Evolutionary conservation across 2,888 invertebrate genomes (phyloP), one percentile per base, ranked within the genome.

Genomic region (Drosophila borealis): DNA sequence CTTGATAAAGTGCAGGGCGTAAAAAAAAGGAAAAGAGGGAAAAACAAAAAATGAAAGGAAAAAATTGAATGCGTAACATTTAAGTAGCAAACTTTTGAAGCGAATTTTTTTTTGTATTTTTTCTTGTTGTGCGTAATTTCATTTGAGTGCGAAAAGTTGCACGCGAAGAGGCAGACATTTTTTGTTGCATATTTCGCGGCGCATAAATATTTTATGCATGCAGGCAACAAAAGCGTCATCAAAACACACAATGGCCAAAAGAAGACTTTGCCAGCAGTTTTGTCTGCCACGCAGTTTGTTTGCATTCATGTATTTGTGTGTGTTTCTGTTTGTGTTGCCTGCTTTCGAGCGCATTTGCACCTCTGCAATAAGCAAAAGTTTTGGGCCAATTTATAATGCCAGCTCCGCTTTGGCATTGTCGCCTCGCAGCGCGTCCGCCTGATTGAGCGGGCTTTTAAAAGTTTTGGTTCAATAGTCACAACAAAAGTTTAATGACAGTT

Each of bases 401-500:
- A 33, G 51, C 61, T 50, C 14, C 36, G 69, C 45, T 65, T 70
- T 68, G 68, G 82, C 85, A 88, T 82, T 81, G 89, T 81, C 78
- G 74, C 74, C 50, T 60, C 67, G 67, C 55, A 29, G 29, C 29
- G 29, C 29, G 29, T 29, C 29, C 29, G 29, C 36, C 69, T 76
- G 77, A 73, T 71, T 69, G 78, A 63, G 73, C 56, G 74, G 56
- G 77, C 64, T 69, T 80, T 74, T 54, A 60, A 70, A 82, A 80
- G 54, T 76, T 78, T 82, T 61, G 66, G 70, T 77, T 73, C 64
- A 74, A 77, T 78, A 77, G 75, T 68, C 74, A 71, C 75, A 74
- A 68, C 78, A 74, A 89, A 89, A 90, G 89, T 89, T 90, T 91
- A 90, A 90, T 91, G 91, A 89, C 90, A 91, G 90, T 91, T 91